These are phyloP conservation scores for Pseudococcus viburni DNA, from an alignment of 2,888 invertebrate genomes.

Conservation along the genomic window DNA sequence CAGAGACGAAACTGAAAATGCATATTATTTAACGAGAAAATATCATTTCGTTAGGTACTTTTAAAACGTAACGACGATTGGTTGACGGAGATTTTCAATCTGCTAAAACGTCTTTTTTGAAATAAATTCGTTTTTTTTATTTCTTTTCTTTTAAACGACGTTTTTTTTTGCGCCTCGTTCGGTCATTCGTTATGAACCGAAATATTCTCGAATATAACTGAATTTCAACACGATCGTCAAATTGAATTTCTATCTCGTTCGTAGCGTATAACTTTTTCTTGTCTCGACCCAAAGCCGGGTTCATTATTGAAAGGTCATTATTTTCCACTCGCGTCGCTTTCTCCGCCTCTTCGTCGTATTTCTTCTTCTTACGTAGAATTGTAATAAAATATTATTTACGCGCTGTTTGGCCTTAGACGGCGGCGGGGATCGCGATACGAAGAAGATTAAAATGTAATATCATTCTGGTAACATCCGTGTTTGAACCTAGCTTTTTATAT, in stretches of 20 bases:
- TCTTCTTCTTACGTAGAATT: background rate
- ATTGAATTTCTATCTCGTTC: constrained; percentile 22
- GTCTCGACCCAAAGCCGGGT: constrained; percentile 27
- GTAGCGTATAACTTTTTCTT: constrained; percentile 13
- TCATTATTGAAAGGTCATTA: constrained; percentile 42
- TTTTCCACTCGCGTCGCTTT: background rate
- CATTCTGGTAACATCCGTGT: constrained; percentile 39
- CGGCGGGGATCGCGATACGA: background rate
- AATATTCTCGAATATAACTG: constrained; percentile 37
- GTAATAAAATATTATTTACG: constrained; percentile 22
- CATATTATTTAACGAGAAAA: constrained; percentile 16
- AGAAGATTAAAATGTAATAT: constrained; percentile 28
- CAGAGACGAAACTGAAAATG: background rate
- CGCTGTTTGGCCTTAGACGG: background rate
- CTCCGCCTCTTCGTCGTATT: too few relatives aligned
- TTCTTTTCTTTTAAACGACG: background rate
- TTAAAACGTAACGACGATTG: constrained; percentile 8
- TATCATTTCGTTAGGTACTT: constrained; percentile 7
- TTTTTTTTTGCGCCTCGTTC: constrained; percentile 19
- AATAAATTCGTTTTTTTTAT: constrained; percentile 35
- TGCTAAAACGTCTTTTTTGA: constrained; percentile 28
- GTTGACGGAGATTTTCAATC: background rate
- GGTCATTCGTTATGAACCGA: constrained; percentile 36
- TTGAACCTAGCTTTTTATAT: background rate
- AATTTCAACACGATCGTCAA: constrained; percentile 27